Evolutionary conservation across 2,113 vertebrate species (phyloP), one percentile per base, ranked within the genome.

Genomic region (Chloebia gouldiae): DNA sequence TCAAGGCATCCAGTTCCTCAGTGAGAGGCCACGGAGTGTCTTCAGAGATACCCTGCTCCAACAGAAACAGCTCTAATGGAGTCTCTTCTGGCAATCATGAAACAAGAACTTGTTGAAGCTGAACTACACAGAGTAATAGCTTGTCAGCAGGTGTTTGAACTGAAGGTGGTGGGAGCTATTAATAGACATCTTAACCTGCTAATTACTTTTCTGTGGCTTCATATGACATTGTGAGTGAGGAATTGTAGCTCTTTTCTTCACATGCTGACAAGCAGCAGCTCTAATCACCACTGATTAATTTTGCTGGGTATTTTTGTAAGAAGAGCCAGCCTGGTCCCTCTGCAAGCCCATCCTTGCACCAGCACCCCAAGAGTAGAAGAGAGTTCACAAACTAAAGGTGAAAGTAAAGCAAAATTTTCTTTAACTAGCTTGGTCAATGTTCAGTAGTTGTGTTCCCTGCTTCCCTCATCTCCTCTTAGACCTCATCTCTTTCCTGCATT

Each of bases 191-290:
- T 78, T 95, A 96, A 96, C 94, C 92, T 94, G 72, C 88, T 97
- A 96, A 97, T 97, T 96, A 93, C 88, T 90, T 94, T 93, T 88
- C 93, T 94, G 53, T 68, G 69, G 72, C 60, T 97, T 96, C 82
- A 64, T 40, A 86, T 88, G 90, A 92, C 69, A 94, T 59, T 59
- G 65, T 59, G 81, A 94, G 76, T 88, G 90, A 94, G 72, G 88
- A 95, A 95, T 53, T 86, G 90, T 37, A 95, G 93, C 69, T 96
- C 81, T 88, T 87, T 89, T 87, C 70, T 54, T 86, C 79, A 45
- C 56, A 65, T 7, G 30, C 88, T 96, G 95, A 93, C 69, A 81
- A 84, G 90, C 51, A 91, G 86, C 69, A 88, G 86, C 72, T 93
- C 76, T 95, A 86, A 92, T 84, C 61, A 93, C 23, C 85, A 39